phyloP scores from a whole-genome alignment of 2,797 vertebrate species.

The Hirundo rustica region DNA sequence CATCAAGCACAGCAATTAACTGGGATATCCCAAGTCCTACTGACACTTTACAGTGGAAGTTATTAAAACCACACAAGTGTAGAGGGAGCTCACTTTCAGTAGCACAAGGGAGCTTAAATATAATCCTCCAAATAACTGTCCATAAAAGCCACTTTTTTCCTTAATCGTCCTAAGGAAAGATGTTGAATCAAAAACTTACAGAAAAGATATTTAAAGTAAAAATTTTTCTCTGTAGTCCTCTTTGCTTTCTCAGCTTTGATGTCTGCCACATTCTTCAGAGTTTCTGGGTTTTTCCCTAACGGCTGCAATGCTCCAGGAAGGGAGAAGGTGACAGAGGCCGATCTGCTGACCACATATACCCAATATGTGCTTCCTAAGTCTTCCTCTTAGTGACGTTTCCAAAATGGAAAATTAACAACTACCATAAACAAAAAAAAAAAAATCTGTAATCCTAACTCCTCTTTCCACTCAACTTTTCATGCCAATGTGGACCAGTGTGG shows the following conservation, averaged over 20 bases:
- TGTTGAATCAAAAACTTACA: background rate
- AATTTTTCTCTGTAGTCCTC: background rate
- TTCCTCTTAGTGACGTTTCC: slow-evolving; percentile 28
- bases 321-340: background rate
- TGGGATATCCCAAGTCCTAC: background rate
- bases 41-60: background rate
- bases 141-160: background rate
- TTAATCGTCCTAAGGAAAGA: background rate
- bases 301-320: background rate
- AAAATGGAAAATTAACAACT: slow-evolving; percentile 54
- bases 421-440: slow-evolving; percentile 26
- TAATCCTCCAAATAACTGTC: background rate
- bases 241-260: background rate
- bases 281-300: background rate
- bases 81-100: background rate
- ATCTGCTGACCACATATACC: slow-evolving; percentile 15
- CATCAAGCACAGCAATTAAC: background rate
- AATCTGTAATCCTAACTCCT: slow-evolving; percentile 63
- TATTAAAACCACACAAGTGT: slow-evolving; percentile 25
- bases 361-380: background rate
- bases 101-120: background rate
- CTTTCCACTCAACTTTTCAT: slow-evolving; percentile 53
- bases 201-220: background rate
- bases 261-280: background rate
- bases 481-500: slow-evolving; percentile 16